phyloP scores from a whole-genome alignment of 2,888 invertebrate genomes.

The Pyrgus malvae region DNA sequence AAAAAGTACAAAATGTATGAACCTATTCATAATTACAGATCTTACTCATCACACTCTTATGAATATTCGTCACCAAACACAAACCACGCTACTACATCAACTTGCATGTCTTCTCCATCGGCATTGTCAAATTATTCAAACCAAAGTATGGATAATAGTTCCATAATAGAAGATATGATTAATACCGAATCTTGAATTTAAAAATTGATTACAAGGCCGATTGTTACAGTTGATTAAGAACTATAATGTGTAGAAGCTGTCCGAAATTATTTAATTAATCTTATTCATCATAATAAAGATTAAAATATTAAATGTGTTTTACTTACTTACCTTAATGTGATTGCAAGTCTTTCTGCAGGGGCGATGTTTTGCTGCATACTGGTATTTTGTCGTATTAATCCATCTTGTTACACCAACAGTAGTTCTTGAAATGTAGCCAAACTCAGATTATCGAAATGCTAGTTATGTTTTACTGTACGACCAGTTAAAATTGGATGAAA shows the following conservation, averaged over 20 bases:
- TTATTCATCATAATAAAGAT: constrained; percentile 9
- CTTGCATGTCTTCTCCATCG: neutral
- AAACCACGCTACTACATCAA: neutral
- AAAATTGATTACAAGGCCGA: neutral
- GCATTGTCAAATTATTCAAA: neutral
- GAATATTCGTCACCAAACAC: neutral
- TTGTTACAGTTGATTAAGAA: neutral
- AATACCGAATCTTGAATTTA: neutral
- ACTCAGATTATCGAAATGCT: constrained; percentile 9
- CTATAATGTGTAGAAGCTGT: neutral
- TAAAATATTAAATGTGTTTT: constrained; percentile 11
- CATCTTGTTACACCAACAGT: neutral
- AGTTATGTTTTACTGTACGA: constrained; percentile 24
- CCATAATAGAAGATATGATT: neutral
- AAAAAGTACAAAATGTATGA: constrained; percentile 19
- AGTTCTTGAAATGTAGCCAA: constrained; percentile 1
- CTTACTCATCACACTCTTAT: too few species aligned
- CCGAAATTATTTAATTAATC: neutral
- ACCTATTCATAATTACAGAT: too few species aligned
- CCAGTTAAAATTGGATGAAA: constrained; percentile 23
- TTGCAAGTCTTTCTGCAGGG: constrained; percentile 1
- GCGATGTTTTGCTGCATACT: constrained; percentile 2
- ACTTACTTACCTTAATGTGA: constrained; percentile 18
- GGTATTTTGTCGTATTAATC: neutral
- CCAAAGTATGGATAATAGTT: neutral